phyloP scores from a whole-genome alignment of 2,113 vertebrate species.

The Ptyas mucosa region DNA sequence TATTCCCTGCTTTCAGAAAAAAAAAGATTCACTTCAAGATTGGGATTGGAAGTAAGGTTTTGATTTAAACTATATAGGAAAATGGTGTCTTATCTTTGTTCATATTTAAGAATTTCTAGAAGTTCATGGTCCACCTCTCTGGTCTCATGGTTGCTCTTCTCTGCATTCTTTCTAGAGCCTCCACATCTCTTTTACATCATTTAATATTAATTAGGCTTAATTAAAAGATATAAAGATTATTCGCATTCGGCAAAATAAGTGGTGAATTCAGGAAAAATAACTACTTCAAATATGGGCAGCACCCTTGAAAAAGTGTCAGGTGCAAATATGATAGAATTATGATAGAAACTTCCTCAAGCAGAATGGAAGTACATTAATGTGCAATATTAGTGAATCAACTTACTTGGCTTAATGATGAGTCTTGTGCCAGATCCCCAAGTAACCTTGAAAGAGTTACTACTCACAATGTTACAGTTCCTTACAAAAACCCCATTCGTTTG shows the following conservation, averaged over 20 bases:
- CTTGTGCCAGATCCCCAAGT: background rate
- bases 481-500: background rate
- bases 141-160: background rate
- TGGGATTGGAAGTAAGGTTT: background rate
- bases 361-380: background rate
- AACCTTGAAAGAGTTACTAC: background rate
- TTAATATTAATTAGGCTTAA: background rate
- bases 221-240: background rate
- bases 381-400: background rate
- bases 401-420: background rate
- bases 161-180: too few relatives aligned
- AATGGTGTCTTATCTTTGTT: background rate
- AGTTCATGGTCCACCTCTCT: background rate
- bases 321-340: background rate
- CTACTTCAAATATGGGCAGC: too few relatives aligned
- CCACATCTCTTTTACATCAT: too few relatives aligned
- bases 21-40: background rate
- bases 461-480: background rate
- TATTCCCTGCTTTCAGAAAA: background rate
- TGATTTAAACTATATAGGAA: background rate
- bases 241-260: background rate
- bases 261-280: background rate
- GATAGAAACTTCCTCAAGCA: background rate
- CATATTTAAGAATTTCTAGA: background rate
- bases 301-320: background rate